Conservation (phyloP, 2,888 invertebrate genomes). For the Cyclophora albipunctata region DNA sequence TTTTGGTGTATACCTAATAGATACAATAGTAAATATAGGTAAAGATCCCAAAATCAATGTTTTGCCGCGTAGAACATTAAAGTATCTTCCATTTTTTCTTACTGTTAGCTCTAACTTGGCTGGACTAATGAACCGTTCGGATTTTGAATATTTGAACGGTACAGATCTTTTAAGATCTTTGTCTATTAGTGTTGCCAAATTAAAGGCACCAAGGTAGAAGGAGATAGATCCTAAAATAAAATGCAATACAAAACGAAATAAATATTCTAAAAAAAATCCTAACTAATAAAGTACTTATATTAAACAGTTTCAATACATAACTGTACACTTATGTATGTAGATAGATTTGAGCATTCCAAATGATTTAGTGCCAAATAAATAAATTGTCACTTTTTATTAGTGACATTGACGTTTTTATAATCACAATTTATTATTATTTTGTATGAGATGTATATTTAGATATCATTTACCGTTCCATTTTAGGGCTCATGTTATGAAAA, state of each 20-base stretch:
- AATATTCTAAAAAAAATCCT: constrained; percentile 41
- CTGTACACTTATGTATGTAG: constrained; percentile 37
- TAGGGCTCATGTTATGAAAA: constrained; percentile 6
- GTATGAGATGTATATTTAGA: constrained; percentile 27
- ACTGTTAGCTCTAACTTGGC: constrained; percentile 26
- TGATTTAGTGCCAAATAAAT: constrained; percentile 69
- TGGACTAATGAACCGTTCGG: constrained; percentile 22
- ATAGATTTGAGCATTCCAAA: constrained; percentile 68
- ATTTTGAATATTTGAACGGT: background rate
- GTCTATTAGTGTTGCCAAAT: constrained; percentile 27
- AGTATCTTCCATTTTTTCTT: constrained; percentile 12
- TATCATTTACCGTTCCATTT: constrained; percentile 31
- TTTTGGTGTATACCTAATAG: constrained; percentile 27
- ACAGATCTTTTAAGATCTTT: background rate
- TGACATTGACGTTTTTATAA: constrained; percentile 38
- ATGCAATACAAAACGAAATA: constrained; percentile 33
- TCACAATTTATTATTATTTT: constrained; percentile 51
- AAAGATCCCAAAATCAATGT: constrained; percentile 28
- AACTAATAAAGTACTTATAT: constrained; percentile 13
- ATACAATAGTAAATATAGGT: constrained; percentile 26
- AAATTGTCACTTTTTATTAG: constrained; percentile 16
- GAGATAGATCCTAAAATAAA: constrained; percentile 6
- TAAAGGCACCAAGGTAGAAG: constrained; percentile 21
- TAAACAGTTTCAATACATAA: constrained; percentile 38
- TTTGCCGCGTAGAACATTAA: constrained; percentile 17